phyloP scores from a whole-genome alignment of 1,140 invertebrate species.

The Thereuonema tuberculata region DNA sequence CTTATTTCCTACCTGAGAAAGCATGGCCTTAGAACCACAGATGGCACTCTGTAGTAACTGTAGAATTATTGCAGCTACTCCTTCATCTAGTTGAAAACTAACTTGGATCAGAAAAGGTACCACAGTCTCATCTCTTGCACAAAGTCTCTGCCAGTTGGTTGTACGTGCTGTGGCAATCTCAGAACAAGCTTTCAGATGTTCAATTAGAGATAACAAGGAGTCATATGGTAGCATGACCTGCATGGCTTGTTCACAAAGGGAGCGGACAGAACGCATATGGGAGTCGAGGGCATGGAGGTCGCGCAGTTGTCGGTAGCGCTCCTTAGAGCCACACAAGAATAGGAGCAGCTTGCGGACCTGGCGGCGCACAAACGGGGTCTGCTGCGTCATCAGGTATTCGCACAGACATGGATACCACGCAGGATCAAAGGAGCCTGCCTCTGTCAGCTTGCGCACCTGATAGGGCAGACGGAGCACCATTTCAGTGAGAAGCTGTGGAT shows the following conservation, averaged over 20 bases:
- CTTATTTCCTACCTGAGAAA: background rate
- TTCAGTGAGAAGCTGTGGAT: constrained; percentile 84
- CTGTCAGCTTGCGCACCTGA: constrained; percentile 56
- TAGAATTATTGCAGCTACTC: constrained; percentile 77
- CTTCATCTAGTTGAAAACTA: constrained; percentile 75
- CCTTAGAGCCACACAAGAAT: constrained; percentile 88
- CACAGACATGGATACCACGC: constrained; percentile 69
- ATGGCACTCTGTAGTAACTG: constrained; percentile 79
- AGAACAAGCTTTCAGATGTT: constrained; percentile 84
- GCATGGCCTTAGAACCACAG: constrained; percentile 32
- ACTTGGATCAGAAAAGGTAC: constrained; percentile 63
- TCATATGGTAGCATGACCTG: constrained; percentile 60
- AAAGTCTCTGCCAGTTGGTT: constrained; percentile 90
- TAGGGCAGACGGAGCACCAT: constrained; percentile 87
- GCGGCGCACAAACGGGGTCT: constrained; percentile 38
- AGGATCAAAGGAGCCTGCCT: constrained; percentile 27
- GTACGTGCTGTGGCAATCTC: constrained; percentile 84
- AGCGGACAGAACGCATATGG: background rate
- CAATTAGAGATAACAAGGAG: constrained; percentile 77
- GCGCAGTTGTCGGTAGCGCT: constrained; percentile 82
- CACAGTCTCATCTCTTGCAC: constrained; percentile 52
- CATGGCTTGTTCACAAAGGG: constrained; percentile 20
- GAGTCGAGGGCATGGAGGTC: constrained; percentile 62
- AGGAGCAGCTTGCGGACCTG: constrained; percentile 70
- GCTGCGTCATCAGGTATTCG: constrained; percentile 87